These are phyloP conservation scores for Dolichallabes microphthalmus DNA, from an alignment of 2,113 vertebrate species.

Conservation along the genomic window DNA sequence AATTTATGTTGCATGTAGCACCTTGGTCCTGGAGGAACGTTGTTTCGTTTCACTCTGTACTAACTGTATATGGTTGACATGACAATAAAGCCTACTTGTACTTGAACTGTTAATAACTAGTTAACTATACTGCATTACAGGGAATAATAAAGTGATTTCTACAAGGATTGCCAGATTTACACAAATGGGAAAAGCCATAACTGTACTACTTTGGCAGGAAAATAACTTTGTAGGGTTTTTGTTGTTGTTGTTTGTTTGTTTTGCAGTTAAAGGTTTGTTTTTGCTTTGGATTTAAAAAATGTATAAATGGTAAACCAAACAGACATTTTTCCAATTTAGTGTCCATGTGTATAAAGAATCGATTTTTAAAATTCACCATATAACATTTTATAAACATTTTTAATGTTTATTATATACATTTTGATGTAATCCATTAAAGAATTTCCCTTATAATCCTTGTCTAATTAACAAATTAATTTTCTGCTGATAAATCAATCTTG, in stretches of 20 bases:
- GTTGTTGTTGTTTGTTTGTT: too few species aligned
- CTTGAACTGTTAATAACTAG: not conserved
- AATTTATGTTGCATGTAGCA: too few species aligned
- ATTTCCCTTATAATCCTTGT: not conserved
- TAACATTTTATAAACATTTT: too few species aligned
- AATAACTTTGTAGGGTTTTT: not conserved
- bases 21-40: too few species aligned
- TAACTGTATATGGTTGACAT: too few species aligned
- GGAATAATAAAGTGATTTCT: not conserved
- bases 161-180: not conserved
- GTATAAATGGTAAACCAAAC: not conserved
- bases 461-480: not conserved
- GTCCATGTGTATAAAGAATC: not conserved
- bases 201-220: not conserved
- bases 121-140: not conserved
- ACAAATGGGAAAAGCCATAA: not conserved
- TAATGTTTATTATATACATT: not conserved
- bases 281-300: too few species aligned
- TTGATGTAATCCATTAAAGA: not conserved
- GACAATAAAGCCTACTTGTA: too few species aligned
- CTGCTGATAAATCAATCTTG: not conserved
- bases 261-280: too few species aligned
- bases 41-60: too few species aligned
- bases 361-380: not conserved
- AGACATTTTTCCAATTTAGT: too few species aligned